Evolutionary conservation across 2,797 vertebrate species (phyloP), one percentile per base, ranked within the genome.

Genomic region (Artibeus jamaicensis): DNA sequence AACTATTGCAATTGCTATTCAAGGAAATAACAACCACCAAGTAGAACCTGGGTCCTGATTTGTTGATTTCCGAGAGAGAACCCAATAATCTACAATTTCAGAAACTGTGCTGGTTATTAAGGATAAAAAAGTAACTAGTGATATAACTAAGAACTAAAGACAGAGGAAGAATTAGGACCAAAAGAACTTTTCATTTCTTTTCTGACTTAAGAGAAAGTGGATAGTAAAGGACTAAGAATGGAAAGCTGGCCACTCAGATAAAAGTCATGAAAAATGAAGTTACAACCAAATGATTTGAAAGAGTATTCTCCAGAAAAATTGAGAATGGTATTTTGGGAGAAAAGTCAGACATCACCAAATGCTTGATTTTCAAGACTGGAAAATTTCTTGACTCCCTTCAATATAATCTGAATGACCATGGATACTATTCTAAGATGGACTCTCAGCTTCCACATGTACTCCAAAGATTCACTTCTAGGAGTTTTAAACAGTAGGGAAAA

Each of bases 1-100:
- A 34, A 42, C 21, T 24, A n/a, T 32, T n/a, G 3, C 53, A 78
- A 46, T 22, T 85, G 39, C 11, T 95, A 37, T 70, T 91, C 53
- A 89, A 83, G 81, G 32, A 88, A 91, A 83, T 68, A 82, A 21
- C 34, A 55, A 57, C 55, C 46, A 57, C 55, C 46, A 88, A 48
- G 26, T 77, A 26, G 76, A 99, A 98, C 98, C 95, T 98, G 98
- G 26, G 97, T 98, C 42, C 98, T 99, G 57, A 98, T 98, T 89
- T 83, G 86, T 59, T 8, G n/a, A 53, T 57, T 59, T 26, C 18
- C 87, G 44, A 9, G 37, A 37, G 39, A 70, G 10, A 81, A 29
- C 11, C 21, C 46, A 67, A 50, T 70, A 91, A 76, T 48, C 46
- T 29, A 50, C 29, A 67, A n/a, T 37, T 84, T 21, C 32, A 89